These are phyloP conservation scores for Harpagoxenus sublaevis DNA, from an alignment of 2,888 invertebrate genomes.

Conservation along the genomic window DNA sequence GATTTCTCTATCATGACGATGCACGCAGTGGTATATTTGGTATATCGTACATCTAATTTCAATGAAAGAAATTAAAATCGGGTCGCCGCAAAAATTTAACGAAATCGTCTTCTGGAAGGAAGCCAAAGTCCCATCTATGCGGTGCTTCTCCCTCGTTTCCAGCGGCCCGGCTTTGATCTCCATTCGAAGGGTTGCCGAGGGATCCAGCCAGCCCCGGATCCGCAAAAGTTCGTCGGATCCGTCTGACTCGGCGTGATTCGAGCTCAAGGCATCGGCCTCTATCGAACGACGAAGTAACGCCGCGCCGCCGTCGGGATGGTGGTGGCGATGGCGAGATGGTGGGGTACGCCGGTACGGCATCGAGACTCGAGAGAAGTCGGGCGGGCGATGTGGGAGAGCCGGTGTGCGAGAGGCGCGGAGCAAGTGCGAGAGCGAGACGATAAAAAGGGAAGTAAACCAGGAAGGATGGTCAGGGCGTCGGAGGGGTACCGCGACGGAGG, in stretches of 20 bases:
- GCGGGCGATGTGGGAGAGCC: slow-evolving; percentile 27
- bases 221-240: slow-evolving; percentile 67
- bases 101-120: slow-evolving; percentile 16
- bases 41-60: slow-evolving; percentile 20
- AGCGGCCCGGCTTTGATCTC: slow-evolving; percentile 68
- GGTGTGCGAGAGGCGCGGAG: slow-evolving; percentile 37
- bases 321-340: slow-evolving; percentile 28
- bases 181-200: slow-evolving; percentile 64
- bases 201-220: slow-evolving; percentile 60
- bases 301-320: slow-evolving; percentile 51
- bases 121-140: slow-evolving; percentile 25
- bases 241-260: slow-evolving; percentile 75
- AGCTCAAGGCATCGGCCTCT: slow-evolving; percentile 75
- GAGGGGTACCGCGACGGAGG: slow-evolving; percentile 22
- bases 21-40: not conserved
- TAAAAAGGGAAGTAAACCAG: slow-evolving; percentile 59
- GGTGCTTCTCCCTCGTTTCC: slow-evolving; percentile 51
- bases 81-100: slow-evolving; percentile 39
- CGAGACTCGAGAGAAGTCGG: slow-evolving; percentile 54
- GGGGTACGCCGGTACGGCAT: slow-evolving; percentile 32
- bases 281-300: slow-evolving; percentile 72
- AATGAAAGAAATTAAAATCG: slow-evolving; percentile 19
- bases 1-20: not conserved
- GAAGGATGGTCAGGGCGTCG: slow-evolving; percentile 36
- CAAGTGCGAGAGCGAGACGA: slow-evolving; percentile 53